A percentile compares a stretch with the other conserved stretches of the same genome.
phyloP scores from a whole-genome alignment of 2,113 vertebrate species.

The Platysteira castanea region DNA sequence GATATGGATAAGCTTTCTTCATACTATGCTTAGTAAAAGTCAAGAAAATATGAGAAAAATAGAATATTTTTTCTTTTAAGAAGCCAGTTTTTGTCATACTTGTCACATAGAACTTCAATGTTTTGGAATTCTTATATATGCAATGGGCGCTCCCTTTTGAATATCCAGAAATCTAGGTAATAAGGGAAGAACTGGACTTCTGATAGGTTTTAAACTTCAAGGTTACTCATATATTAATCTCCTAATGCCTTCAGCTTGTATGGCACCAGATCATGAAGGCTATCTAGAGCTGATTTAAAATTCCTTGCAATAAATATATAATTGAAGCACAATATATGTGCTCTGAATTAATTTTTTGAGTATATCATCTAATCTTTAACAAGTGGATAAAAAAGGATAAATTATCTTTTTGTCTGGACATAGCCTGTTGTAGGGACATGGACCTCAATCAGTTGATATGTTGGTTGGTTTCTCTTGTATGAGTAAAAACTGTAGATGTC shows the following conservation, averaged over 20 bases:
- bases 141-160: background rate
- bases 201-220: background rate
- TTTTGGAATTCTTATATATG: background rate
- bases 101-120: background rate
- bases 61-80: background rate
- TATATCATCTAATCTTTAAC: slow-evolving; percentile 53
- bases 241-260: background rate
- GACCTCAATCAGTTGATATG: background rate
- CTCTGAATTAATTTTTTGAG: slow-evolving; percentile 30
- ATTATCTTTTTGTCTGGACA: slow-evolving; percentile 63
- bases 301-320: slow-evolving; percentile 6
- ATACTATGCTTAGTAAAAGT: background rate
- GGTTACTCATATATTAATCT: background rate
- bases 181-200: background rate
- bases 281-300: slow-evolving; percentile 42
- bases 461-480: background rate
- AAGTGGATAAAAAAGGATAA: slow-evolving; percentile 57
- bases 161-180: background rate
- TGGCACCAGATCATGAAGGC: slow-evolving; percentile 3
- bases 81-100: background rate
- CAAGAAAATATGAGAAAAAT: background rate
- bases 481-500: background rate
- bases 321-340: background rate
- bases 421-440: slow-evolving; percentile 14
- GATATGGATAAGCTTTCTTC: background rate